Base-by-base conservation (phyloP, 2,113 vertebrate genomes). In the Perccottus glenii region DNA sequence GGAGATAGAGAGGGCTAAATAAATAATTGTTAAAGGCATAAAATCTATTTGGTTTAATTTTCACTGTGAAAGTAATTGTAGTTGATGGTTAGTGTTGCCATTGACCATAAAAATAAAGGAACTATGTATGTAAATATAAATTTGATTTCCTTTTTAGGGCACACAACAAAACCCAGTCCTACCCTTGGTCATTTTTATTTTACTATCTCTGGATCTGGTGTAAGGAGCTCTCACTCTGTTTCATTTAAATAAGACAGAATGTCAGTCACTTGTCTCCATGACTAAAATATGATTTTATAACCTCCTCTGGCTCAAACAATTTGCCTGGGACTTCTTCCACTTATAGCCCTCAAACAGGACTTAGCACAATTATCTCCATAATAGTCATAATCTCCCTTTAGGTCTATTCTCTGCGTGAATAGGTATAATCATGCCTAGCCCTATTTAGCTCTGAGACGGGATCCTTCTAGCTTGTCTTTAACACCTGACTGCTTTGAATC, bases 281-380 rank as follows among this genome's bases (percentile, higher is more conserved):
- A 67, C 72, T 77, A 32, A 77, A 67, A 57, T 44, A 60, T 46
- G 38, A 78, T 72, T 64, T 38, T 50, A 32, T 62, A 40, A 65
- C 66, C 77, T 73, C 56, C 11, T 10, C 59, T 46, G 58, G 47
- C 64, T 79, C 69, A 45, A 32, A 9, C 75, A 6, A 27, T 68
- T 75, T 74, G 40, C 46, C 33, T 53, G 63, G 70, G 63, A 61
- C 58, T 64, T 8, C 2, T 65, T 40, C 53, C 40, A 51, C 74
- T 70, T 65, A 67, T 62, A 58, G 52, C 68, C 73, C 62, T 86
- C 66, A 52, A 84, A 87, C 77, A 78, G 33, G 55, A 78, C 78
- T 85, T 77, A 77, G 71, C 65, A 11, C 77, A 87, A 82, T 89
- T 87, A 89, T 84, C 79, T 80, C 64, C 66, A 71, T 88, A 84